Evolutionary conservation across 2,888 invertebrate species (phyloP).

Genomic region (Fragum whitleyi): DNA sequence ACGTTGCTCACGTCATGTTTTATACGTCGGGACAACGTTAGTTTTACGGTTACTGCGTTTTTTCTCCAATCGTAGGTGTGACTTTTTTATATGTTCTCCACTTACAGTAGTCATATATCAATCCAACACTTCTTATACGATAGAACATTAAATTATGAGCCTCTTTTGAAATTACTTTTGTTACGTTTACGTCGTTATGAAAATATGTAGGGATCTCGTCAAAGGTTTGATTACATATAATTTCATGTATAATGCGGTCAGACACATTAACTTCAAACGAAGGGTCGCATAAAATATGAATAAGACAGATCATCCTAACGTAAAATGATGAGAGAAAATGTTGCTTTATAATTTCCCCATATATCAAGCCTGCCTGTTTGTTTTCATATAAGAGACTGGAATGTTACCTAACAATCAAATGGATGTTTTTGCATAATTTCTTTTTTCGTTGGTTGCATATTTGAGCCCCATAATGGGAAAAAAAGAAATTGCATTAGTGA

Average conservation of each 20-base stretch:
- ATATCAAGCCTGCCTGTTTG: neutral
- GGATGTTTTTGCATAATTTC: too few relatives aligned
- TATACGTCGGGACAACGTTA: conserved; percentile 8
- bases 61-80: neutral
- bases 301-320: neutral
- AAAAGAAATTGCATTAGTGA: too few relatives aligned
- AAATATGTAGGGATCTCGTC: too few relatives aligned
- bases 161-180: too few relatives aligned
- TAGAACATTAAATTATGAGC: too few relatives aligned
- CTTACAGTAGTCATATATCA: neutral
- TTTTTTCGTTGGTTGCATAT: too few relatives aligned
- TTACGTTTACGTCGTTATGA: too few relatives aligned
- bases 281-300: conserved; percentile 4
- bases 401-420: too few relatives aligned
- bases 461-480: too few relatives aligned
- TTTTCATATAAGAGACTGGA: too few relatives aligned
- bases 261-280: conserved; percentile 2
- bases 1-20: conserved; percentile 13
- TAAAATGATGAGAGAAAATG: neutral
- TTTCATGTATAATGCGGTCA: conserved; percentile 1
- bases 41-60: neutral
- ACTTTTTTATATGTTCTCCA: neutral
- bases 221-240: neutral
- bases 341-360: neutral
- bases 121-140: too few relatives aligned